Percentiles rank a stretch among this genome's conserved stretches.
Evolutionary conservation across 2,113 vertebrate species (phyloP).

Genomic region (Eudyptes chrysolophus): DNA sequence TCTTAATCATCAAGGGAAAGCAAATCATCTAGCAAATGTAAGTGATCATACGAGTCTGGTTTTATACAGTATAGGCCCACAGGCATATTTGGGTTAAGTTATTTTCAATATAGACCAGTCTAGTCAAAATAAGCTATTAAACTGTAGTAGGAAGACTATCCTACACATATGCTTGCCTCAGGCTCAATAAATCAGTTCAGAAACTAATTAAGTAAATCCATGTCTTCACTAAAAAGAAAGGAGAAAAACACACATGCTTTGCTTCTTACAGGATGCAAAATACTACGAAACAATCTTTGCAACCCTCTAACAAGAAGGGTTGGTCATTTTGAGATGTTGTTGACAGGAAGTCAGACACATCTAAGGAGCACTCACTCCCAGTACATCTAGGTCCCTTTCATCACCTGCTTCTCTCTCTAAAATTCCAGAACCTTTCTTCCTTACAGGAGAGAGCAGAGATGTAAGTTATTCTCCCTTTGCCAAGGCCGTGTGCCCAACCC

Average conservation of each 20-base stretch:
- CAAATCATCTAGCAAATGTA: not conserved
- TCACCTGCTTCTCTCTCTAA: not conserved
- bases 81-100: not conserved
- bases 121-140: not conserved
- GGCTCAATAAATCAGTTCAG: not conserved
- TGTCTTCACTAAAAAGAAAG: not conserved
- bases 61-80: not conserved
- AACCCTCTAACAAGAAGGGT: not conserved
- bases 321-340: not conserved
- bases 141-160: not conserved
- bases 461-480: not conserved
- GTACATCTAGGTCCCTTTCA: not conserved
- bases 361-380: not conserved
- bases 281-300: not conserved
- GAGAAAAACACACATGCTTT: not conserved
- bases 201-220: not conserved
- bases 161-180: not conserved
- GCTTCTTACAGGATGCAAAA: not conserved
- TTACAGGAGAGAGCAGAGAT: not conserved
- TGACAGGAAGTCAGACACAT: not conserved
- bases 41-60: not conserved
- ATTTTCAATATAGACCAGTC: not conserved
- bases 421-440: not conserved
- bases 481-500: not conserved
- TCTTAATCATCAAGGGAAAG: not conserved